Evolutionary conservation across 2,797 vertebrate genomes (phyloP).

Genomic region (Sarcophilus harrisii): DNA sequence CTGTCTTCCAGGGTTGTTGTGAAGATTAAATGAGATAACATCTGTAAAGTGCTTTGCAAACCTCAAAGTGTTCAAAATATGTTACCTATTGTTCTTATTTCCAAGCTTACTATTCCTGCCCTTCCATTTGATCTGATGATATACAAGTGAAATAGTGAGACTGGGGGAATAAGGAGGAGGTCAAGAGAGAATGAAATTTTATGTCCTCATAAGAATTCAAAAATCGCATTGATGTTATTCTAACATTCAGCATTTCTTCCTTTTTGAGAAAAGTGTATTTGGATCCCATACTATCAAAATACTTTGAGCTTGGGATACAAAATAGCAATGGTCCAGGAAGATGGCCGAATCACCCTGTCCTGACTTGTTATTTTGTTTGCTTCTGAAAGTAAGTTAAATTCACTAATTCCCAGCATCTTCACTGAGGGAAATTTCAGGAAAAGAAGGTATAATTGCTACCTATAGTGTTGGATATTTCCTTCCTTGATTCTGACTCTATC

Average conservation of each 20-base stretch:
- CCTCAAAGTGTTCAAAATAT: neutral
- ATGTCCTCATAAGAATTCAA: neutral
- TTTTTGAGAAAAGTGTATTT: neutral
- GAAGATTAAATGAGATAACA: neutral
- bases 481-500: neutral
- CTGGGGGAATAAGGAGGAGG: neutral
- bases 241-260: neutral
- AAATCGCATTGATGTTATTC: neutral
- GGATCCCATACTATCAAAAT: constrained; percentile 24
- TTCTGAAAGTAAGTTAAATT: constrained; percentile 23
- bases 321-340: constrained; percentile 25
- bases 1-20: neutral
- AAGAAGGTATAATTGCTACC: neutral
- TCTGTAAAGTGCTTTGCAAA: neutral
- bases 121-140: neutral
- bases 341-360: neutral
- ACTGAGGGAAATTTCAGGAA: constrained; percentile 29
- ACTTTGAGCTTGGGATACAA: constrained; percentile 33
- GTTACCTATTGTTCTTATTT: neutral
- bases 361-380: neutral
- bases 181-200: neutral
- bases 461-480: neutral
- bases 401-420: constrained; percentile 37
- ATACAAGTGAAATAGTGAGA: neutral
- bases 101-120: neutral